Conservation (phyloP, 2,888 invertebrate genomes). For the Piscicola geometra region DNA sequence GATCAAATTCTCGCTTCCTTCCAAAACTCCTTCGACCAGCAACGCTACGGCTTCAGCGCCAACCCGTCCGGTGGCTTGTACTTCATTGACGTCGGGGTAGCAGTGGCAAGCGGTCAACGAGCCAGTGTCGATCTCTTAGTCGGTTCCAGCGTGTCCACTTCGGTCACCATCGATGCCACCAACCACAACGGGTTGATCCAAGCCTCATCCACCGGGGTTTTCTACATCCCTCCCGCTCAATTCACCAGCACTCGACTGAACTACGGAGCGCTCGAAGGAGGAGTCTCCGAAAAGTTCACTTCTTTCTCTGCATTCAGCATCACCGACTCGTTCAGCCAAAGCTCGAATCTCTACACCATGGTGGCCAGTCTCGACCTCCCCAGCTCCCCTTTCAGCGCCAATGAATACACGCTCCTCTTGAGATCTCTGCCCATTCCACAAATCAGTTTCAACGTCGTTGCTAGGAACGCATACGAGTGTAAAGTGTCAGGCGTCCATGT, state of each 20-base stretch:
- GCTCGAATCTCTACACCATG: slow-evolving; percentile 26
- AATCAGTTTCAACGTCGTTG: slow-evolving; percentile 27
- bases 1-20: slow-evolving; percentile 14
- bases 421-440: not conserved
- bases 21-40: not conserved
- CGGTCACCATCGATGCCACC: slow-evolving; percentile 8
- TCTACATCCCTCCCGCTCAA: slow-evolving; percentile 13
- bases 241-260: slow-evolving; percentile 8
- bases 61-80: slow-evolving; percentile 11
- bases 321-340: slow-evolving; percentile 18
- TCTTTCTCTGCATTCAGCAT: slow-evolving; percentile 38
- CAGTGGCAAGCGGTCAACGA: not conserved
- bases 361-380: slow-evolving; percentile 19
- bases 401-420: not conserved
- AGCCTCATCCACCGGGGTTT: not conserved
- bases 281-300: slow-evolving; percentile 2
- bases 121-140: not conserved
- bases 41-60: not conserved
- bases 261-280: slow-evolving; percentile 7
- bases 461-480: slow-evolving; percentile 31
- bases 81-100: slow-evolving; percentile 9
- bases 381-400: not conserved
- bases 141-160: not conserved
- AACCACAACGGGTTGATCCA: slow-evolving; percentile 22
- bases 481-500: slow-evolving; percentile 7